phyloP scores from a whole-genome alignment of 1,140 invertebrate species.

The Atta cephalotes region DNA sequence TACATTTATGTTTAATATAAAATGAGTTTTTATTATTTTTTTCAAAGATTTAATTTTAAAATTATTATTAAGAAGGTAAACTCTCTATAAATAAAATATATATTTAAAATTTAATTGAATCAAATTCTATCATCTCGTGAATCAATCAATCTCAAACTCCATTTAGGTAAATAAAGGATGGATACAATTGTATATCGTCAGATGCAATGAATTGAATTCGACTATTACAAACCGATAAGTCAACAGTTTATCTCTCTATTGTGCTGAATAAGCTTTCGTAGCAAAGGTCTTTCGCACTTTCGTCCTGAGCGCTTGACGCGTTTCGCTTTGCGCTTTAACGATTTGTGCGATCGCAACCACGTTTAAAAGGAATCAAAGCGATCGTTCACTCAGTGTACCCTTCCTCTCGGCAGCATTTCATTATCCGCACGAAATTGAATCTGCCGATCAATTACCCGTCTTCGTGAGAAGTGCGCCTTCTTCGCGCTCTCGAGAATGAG shows the following conservation, averaged over 20 bases:
- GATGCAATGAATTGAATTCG: slow-evolving; percentile 4
- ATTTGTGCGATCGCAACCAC: slow-evolving; percentile 32
- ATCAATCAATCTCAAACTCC: neutral
- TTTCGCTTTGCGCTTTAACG: slow-evolving; percentile 28
- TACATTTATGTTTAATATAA: neutral
- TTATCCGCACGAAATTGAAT: slow-evolving; percentile 76
- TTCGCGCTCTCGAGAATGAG: slow-evolving; percentile 21
- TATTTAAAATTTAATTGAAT: neutral
- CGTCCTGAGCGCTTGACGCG: neutral
- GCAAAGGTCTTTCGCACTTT: slow-evolving; percentile 18
- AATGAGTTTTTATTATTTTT: neutral
- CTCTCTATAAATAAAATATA: no score
- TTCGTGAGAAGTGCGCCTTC: slow-evolving; percentile 25
- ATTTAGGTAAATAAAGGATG: slow-evolving; percentile 3
- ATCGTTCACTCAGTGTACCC: slow-evolving; percentile 50
- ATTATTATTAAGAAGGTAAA: neutral
- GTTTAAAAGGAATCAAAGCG: slow-evolving; percentile 66
- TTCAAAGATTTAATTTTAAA: neutral
- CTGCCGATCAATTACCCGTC: slow-evolving; percentile 76
- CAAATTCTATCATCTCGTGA: neutral
- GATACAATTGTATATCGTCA: neutral
- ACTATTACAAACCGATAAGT: slow-evolving; percentile 29
- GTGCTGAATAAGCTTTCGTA: slow-evolving; percentile 4
- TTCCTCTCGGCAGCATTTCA: slow-evolving; percentile 70
- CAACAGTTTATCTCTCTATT: slow-evolving; percentile 33